Evolutionary conservation across 2,888 invertebrate genomes (phyloP).

Genomic region (Clusia tigrina): DNA sequence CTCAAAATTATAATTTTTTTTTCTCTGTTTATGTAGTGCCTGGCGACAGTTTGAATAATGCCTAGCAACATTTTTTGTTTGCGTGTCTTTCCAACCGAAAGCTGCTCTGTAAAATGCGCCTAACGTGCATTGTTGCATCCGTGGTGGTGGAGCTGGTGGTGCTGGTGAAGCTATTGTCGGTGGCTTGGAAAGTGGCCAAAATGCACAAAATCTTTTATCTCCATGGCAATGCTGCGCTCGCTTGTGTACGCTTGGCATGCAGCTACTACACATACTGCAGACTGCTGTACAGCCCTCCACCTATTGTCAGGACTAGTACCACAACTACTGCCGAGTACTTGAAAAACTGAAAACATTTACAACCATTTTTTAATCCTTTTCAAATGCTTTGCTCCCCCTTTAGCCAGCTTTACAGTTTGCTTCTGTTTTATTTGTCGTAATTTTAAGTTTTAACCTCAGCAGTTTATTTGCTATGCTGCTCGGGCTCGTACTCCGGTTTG

Average conservation of each 20-base stretch:
- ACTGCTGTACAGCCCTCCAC: neutral
- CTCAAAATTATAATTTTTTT: neutral
- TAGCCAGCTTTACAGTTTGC: too few relatives aligned
- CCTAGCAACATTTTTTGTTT: conserved; percentile 15
- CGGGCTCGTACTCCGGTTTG: neutral
- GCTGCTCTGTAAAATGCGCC: conserved; percentile 26
- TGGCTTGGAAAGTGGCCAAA: conserved; percentile 28
- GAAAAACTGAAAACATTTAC: too few relatives aligned
- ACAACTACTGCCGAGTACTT: neutral
- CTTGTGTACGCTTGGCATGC: neutral
- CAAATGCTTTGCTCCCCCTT: too few relatives aligned
- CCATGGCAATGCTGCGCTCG: neutral
- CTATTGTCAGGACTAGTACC: too few relatives aligned
- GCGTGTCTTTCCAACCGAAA: conserved; percentile 17
- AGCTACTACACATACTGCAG: conserved; percentile 11
- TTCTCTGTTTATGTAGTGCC: neutral
- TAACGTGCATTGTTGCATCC: conserved; percentile 23
- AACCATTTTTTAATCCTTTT: neutral
- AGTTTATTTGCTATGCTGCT: neutral
- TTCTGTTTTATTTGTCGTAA: neutral
- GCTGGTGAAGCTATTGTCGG: neutral
- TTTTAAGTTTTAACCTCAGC: conserved; percentile 11
- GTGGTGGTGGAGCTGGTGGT: neutral
- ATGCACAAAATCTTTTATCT: conserved; percentile 6
- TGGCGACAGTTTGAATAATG: conserved; percentile 2